Conservation (phyloP, 2,113 vertebrate species). For the Rhadina sibilatrix region DNA sequence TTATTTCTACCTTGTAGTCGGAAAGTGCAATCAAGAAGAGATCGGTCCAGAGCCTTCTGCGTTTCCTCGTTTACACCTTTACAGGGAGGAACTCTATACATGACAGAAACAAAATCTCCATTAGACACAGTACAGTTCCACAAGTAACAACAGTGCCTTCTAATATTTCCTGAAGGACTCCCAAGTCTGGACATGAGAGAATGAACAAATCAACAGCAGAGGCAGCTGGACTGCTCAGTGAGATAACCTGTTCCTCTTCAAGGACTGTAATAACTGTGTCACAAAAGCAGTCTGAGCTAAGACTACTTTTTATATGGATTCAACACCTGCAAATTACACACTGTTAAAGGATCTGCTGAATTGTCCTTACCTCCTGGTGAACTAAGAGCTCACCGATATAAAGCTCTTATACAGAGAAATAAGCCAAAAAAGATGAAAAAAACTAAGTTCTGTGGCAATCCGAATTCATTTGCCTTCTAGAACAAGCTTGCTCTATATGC, state of each 20-base stretch:
- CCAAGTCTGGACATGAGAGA: background rate
- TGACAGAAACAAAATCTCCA: background rate
- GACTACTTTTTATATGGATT: background rate
- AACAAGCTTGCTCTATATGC: background rate
- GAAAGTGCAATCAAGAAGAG: conserved; percentile 96
- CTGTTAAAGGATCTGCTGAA: background rate
- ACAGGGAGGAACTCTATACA: conserved; percentile 88
- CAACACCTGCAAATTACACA: background rate
- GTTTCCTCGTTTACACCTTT: conserved; percentile 93
- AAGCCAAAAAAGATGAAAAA: background rate
- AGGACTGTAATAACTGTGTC: background rate
- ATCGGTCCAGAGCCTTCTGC: conserved; percentile 87
- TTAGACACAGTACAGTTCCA: background rate
- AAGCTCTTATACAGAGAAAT: background rate
- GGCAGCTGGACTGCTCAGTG: background rate
- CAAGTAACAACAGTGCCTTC: background rate
- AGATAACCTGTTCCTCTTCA: background rate
- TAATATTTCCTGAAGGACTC: background rate
- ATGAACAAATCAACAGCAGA: background rate
- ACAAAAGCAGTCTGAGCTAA: background rate
- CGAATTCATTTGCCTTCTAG: background rate
- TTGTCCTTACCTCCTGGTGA: background rate
- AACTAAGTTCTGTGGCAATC: background rate
- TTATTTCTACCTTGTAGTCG: conserved; percentile 98
- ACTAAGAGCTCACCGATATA: background rate